These are phyloP conservation scores for Prosopocoilus inquinatus DNA, from an alignment of 2,888 invertebrate genomes.

Conservation along the genomic window DNA sequence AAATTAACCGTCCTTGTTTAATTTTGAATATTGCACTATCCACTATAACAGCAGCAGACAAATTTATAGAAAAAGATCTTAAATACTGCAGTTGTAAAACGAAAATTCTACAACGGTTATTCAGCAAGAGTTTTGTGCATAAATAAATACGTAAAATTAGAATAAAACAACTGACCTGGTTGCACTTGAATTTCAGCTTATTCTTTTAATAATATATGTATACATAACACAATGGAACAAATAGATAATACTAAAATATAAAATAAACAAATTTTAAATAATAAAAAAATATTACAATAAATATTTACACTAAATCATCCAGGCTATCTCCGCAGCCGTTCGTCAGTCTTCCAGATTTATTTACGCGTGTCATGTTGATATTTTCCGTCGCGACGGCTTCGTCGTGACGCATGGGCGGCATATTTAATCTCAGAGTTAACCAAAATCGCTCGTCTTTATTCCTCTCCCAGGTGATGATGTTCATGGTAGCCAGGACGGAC, in stretches of 20 bases:
- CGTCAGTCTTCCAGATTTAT: conserved; percentile 39
- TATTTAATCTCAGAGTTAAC: conserved; percentile 62
- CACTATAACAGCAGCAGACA: too few species aligned
- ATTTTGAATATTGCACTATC: too few species aligned
- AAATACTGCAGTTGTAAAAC: too few species aligned
- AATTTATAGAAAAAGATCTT: too few species aligned
- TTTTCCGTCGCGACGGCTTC: conserved; percentile 16
- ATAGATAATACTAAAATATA: conserved; percentile 16
- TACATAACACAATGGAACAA: conserved; percentile 16
- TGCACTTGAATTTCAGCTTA: conserved; percentile 11
- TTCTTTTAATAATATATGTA: conserved; percentile 11
- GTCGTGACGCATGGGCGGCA: conserved; percentile 54
- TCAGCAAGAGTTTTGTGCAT: too few species aligned
- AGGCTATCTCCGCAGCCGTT: conserved; percentile 39
- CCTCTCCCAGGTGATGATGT: conserved; percentile 53
- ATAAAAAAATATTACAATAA: conserved; percentile 22
- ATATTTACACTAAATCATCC: conserved; percentile 42
- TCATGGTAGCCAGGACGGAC: conserved; percentile 51
- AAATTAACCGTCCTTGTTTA: too few species aligned
- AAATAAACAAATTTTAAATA: conserved; percentile 20
- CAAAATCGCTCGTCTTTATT: conserved; percentile 56
- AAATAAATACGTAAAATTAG: not conserved
- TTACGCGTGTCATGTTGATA: conserved; percentile 7
- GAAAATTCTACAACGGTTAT: too few species aligned
- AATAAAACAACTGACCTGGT: not conserved